Evolutionary conservation across 2,797 vertebrate genomes (phyloP).

Genomic region (Sparus aurata): DNA sequence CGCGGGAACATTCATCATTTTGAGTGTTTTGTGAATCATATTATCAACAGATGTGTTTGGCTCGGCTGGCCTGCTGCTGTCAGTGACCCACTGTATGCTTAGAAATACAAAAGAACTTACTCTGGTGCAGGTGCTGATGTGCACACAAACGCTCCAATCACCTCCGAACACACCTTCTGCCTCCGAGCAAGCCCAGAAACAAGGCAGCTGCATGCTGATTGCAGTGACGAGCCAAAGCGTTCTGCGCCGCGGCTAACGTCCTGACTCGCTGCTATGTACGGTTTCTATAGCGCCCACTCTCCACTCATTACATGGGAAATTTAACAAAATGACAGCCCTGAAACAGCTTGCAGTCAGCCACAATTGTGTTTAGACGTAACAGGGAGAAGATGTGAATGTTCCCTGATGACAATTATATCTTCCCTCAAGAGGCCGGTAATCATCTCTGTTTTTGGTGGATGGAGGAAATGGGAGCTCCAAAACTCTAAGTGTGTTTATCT

Average conservation of each 20-base stretch:
- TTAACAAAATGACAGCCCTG: constrained; percentile 58
- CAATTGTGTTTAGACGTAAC: constrained; percentile 53
- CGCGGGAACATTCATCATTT: constrained; percentile 57
- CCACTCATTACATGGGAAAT: constrained; percentile 68
- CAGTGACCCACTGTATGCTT: constrained; percentile 48
- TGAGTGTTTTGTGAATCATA: constrained; percentile 56
- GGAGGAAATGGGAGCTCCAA: no score
- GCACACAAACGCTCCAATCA: constrained; percentile 2
- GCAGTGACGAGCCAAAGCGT: constrained; percentile 71
- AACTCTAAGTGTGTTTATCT: no score
- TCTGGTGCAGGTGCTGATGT: constrained; percentile 8
- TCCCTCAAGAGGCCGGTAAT: constrained; percentile 34
- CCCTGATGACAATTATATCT: constrained; percentile 24
- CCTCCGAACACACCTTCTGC: constrained; percentile 20
- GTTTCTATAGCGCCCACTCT: constrained; percentile 59
- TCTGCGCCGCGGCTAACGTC: constrained; percentile 49
- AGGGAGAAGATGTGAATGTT: constrained; percentile 54
- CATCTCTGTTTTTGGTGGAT: no score
- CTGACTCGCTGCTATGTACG: constrained; percentile 58
- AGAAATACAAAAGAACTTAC: constrained; percentile 24
- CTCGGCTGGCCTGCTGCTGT: constrained; percentile 50
- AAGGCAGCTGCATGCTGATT: constrained; percentile 61
- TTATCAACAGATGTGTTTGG: constrained; percentile 74
- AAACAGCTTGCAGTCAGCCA: constrained; percentile 57
- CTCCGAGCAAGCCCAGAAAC: constrained; percentile 26